Base-by-base conservation (phyloP, 2,797 vertebrate species). In the Takifugu rubripes region DNA sequence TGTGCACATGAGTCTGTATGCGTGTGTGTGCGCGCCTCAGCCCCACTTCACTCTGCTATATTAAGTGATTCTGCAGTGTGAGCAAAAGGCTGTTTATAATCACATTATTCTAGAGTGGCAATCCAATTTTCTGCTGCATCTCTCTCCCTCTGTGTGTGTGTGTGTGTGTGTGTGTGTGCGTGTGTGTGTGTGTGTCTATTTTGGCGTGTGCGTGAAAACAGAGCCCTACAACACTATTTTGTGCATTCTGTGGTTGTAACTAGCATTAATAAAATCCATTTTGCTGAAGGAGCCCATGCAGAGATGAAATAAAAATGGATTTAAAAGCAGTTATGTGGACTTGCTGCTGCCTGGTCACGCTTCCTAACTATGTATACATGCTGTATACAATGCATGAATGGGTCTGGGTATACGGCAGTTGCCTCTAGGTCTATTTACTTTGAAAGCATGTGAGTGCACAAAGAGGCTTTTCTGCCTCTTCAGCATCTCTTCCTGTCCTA, bases 101-200 rank as follows among this genome's bases (percentile, higher is more conserved):
- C 83, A 64, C 64, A 59, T 90, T 87, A 86, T 74, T 59, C 54
- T 0, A 49, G 49, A 72, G 65, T 36, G 54, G 76, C 66, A 85
- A 90, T 90, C 70, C 75, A 85, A 87, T 91, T 88, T 85, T 72
- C 79, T 76, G 71, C 52, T 26, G 21, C 50, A 17, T 11, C 5
- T 25, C 5, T 25, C 27, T 54, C 43, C 54, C 33, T 27, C 48
- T 53, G 48, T 55, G 42, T 48, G 46, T 56, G 12, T 60, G 24
- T 33, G 3, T 59, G 15, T 33, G 26, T 1, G 0, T 58, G 49
- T 65, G 9, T 59, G 44, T n/a, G 16, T 65, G 9, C 59, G 44
- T n/a, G 16, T n/a, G 16, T 17, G 7, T 11, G 46, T 12, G 36
- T 40, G 36, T 11, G 9, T 14, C 36, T 33, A 33, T 10, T 33